Base-by-base conservation (phyloP, 64 coral and sea anemone species). In the Dendrophyllia cribrosa region DNA sequence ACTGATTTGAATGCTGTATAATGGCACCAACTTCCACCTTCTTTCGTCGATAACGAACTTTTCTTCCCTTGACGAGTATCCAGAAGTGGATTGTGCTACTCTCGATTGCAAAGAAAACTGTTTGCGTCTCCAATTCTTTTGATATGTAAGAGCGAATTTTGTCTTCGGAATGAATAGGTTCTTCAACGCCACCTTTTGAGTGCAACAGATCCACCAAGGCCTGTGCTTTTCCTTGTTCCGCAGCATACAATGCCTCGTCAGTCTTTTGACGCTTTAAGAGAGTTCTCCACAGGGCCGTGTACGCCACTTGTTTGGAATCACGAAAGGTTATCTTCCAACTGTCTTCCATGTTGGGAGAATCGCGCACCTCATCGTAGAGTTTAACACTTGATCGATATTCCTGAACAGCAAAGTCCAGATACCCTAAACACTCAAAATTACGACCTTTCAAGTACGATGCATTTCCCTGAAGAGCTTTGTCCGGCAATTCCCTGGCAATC, bases 181-280 rank as follows among this genome's bases (percentile, higher is more conserved):
- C 55, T 13, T 58, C 2, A 13, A 58, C 55, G 55, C 55, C 55
- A 2, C 13, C 7, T 58, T 13, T 58, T 13, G 2, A 13, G 55
- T 58, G 73, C 34, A 76, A 47, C 43, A 76, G 73, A 43, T n/a
- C 73, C 16, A 50, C 50, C 19, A 76, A 50, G 43, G 73, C 73
- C 50, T 50, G 73, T 76, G 73, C 73, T 47, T 24, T 43, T 19
- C 73, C 73, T 76, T 50, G 43, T 45, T 76, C 73, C n/a, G 73
- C 24, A 5, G 34, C 17, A 45, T 6, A 17, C 43, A 76, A 50
- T 17, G 73, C 73, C 50, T 76, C 26, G 17, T 76, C 34, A 2
- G 5, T 16, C 34, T 45, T 76, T 24, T 9, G 43, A 17, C 17
- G 73, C 22, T 47, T 26, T 17, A 45, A 43, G 11, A 76, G 73